These are phyloP conservation scores for Capricornis sumatraensis DNA, from an alignment of 2,113 vertebrate genomes.

Conservation along the genomic window DNA sequence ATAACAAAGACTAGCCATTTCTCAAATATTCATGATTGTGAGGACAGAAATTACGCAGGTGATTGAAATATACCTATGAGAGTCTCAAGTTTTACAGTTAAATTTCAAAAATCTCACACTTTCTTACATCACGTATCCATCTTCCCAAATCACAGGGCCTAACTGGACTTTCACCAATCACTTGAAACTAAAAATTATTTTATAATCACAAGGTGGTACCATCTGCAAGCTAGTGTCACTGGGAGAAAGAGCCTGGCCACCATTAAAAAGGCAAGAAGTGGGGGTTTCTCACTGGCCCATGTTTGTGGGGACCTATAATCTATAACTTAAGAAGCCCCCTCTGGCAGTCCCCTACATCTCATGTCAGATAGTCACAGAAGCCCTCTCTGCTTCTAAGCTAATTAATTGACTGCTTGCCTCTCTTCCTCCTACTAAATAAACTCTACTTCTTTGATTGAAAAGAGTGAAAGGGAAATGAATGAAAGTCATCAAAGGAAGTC, in stretches of 20 bases:
- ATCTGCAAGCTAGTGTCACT: background rate
- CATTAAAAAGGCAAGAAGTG: background rate
- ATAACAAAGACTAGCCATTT: background rate
- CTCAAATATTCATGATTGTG: slow-evolving; percentile 4
- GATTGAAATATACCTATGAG: background rate
- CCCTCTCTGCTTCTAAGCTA: background rate
- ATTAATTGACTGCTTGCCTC: background rate
- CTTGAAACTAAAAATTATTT: slow-evolving; percentile 3
- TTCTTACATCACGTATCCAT: background rate
- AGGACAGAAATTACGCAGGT: background rate
- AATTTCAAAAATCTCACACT: background rate
- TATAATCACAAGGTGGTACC: background rate
- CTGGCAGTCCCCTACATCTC: background rate
- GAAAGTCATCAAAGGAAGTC: background rate
- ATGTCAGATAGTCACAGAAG: background rate
- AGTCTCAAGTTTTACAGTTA: background rate
- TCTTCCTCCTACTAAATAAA: background rate
- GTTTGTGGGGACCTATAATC: background rate
- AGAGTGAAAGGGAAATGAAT: background rate
- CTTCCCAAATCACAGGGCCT: background rate
- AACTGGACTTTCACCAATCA: background rate
- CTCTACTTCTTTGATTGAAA: background rate
- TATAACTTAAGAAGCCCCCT: background rate
- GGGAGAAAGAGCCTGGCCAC: background rate
- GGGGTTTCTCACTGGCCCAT: background rate